These are phyloP conservation scores for Arctia plantaginis DNA, from an alignment of 2,888 invertebrate genomes.

Conservation along the genomic window DNA sequence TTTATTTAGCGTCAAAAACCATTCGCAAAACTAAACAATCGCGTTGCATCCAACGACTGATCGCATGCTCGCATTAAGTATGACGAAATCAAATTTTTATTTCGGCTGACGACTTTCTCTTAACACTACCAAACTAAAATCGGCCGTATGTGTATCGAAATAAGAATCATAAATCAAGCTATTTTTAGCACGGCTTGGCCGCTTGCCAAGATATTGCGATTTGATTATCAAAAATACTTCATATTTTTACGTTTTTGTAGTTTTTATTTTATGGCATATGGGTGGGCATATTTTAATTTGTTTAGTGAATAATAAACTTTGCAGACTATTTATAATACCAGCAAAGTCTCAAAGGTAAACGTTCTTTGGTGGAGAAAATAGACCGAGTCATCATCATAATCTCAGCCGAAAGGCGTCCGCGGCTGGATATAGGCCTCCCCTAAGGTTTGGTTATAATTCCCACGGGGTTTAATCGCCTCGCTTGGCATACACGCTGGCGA, in stretches of 20 bases:
- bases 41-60: slow-evolving; percentile 10
- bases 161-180: slow-evolving; percentile 20
- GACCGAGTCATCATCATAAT: neutral
- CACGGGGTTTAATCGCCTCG: too few relatives aligned
- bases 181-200: slow-evolving; percentile 35
- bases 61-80: slow-evolving; percentile 30
- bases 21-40: slow-evolving; percentile 14
- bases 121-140: slow-evolving; percentile 4
- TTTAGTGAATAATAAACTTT: neutral
- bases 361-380: neutral
- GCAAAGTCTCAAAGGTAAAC: neutral
- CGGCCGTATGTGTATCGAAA: neutral
- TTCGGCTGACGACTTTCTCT: slow-evolving; percentile 52
- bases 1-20: neutral
- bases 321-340: neutral
- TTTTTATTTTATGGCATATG: slow-evolving; percentile 27
- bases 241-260: slow-evolving; percentile 25
- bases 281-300: neutral
- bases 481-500: too few relatives aligned
- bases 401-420: neutral
- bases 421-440: neutral
- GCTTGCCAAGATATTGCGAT: slow-evolving; percentile 39
- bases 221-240: slow-evolving; percentile 41
- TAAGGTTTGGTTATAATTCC: too few relatives aligned
- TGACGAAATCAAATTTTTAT: slow-evolving; percentile 49